Evolutionary conservation across 2,888 invertebrate species (phyloP), one percentile per base, ranked within the genome.

Genomic region (Synergus itoensis): DNA sequence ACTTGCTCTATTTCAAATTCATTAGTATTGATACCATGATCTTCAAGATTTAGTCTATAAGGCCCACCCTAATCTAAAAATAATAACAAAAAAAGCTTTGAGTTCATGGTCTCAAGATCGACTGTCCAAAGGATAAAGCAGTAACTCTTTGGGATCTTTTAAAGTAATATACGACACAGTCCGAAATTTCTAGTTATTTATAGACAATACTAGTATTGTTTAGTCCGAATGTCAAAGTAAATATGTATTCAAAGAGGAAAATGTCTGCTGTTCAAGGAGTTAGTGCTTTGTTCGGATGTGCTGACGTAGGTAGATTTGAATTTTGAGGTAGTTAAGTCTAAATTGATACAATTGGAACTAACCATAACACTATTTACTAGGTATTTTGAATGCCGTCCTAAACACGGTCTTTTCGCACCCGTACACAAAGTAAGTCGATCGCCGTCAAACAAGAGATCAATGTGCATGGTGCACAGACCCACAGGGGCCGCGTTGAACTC

Each of bases 351-450:
- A 40, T 48, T 14, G 53, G 8, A 28, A 21, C 28, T 69, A 21
- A 48, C 16, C 28, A 28, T 28, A 69, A 69, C 48, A 28, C 48
- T 87, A 87, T 84, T 89, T 93, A 93, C 57, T 93, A 98, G 99
- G 93, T 99, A 99, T 93, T 99, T 99, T 93, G 96, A 97, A 85
- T 99, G 99, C 92, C 94, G 95, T 83, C 96, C 97, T 60, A 96
- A 97, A 90, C 97, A 96, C 93, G 99, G 99, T 1, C 94, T 99
- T 82, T 99, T 99, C 93, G 98, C 98, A 40, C 98, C 99, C 1
- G 93, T 96, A 79, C 95, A 96, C 89, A 99, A 99, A 94, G 97
- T 99, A 84, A 96, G 96, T 87, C 95, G 96, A 83, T 97, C 97
- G 65, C 98, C 97, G 45, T 96, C 96, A 77, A 96, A 94, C 92